Evolutionary conservation across 23 tunicate genomes (phyloP).

Genomic region (Botrylloides violaceus): DNA sequence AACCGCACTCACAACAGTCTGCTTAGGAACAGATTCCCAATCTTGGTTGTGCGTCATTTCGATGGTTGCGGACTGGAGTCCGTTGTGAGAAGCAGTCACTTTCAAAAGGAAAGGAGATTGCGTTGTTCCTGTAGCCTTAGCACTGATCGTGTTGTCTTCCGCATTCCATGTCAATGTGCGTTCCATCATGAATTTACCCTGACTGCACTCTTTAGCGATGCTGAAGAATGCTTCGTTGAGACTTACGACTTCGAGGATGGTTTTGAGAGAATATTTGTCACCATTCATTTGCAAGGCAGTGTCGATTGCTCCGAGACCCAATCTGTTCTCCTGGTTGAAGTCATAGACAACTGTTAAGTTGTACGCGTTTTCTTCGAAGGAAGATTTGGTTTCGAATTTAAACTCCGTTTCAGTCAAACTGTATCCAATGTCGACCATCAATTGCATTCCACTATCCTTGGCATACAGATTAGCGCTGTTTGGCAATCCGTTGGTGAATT

Average conservation of each 20-base stretch:
- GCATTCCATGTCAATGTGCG: not conserved
- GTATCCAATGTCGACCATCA: not conserved
- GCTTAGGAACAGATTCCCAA: constrained; percentile 4
- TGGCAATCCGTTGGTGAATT: constrained; percentile 2
- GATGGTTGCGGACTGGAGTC: not conserved
- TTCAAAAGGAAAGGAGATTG: not conserved
- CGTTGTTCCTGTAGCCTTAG: not conserved
- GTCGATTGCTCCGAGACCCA: not conserved
- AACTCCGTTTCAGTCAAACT: not conserved
- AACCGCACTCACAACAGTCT: not conserved
- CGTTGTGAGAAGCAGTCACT: not conserved
- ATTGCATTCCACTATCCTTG: not conserved
- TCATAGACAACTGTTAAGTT: not conserved
- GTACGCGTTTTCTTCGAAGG: not conserved
- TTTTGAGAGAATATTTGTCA: not conserved
- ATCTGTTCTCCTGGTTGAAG: not conserved
- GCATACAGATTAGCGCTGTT: not conserved
- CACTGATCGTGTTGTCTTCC: not conserved
- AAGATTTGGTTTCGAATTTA: not conserved
- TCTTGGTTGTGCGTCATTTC: constrained; percentile 18
- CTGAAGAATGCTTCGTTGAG: not conserved
- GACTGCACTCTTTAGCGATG: not conserved
- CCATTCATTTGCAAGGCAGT: not conserved
- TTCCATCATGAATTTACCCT: not conserved
- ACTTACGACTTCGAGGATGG: not conserved